Conservation (phyloP, 1,140 invertebrate species). For the Helicoverpa zea region DNA sequence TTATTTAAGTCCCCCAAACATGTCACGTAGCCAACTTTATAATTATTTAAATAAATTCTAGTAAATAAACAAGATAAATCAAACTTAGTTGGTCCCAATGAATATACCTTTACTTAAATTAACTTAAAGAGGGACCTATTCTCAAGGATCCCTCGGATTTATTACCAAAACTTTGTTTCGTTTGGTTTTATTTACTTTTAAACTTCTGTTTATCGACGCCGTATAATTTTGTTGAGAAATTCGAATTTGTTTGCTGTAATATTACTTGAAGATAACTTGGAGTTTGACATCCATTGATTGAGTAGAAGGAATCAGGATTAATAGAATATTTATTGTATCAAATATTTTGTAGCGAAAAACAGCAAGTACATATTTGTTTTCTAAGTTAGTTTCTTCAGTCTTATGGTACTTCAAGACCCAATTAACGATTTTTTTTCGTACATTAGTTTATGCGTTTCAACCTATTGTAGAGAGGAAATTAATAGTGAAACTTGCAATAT, state of each 20-base stretch:
- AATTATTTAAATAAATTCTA: neutral
- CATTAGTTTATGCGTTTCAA: too few species aligned
- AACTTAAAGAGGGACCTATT: conserved; percentile 24
- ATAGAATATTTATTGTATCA: too few species aligned
- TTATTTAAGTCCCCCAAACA: too few species aligned
- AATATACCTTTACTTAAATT: conserved; percentile 23
- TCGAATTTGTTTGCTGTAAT: conserved; percentile 27
- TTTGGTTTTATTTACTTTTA: conserved; percentile 36
- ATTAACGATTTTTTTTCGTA: too few species aligned
- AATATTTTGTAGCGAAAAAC: too few species aligned
- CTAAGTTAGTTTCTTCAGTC: neutral
- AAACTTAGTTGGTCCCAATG: conserved; percentile 9
- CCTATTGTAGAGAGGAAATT: too few species aligned
- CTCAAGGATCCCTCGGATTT: conserved; percentile 19
- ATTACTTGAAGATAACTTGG: conserved; percentile 16
- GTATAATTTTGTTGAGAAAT: conserved; percentile 18
- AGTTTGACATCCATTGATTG: neutral
- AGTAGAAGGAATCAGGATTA: too few species aligned
- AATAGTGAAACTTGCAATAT: too few species aligned
- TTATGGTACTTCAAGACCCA: too few species aligned
- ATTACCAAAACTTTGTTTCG: conserved; percentile 26
- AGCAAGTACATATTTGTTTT: neutral
- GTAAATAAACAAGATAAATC: neutral
- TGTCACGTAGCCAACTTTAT: neutral
- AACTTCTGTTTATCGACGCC: conserved; percentile 31